phyloP scores from a whole-genome alignment of 2,113 vertebrate genomes.

The Heptranchias perlo region DNA sequence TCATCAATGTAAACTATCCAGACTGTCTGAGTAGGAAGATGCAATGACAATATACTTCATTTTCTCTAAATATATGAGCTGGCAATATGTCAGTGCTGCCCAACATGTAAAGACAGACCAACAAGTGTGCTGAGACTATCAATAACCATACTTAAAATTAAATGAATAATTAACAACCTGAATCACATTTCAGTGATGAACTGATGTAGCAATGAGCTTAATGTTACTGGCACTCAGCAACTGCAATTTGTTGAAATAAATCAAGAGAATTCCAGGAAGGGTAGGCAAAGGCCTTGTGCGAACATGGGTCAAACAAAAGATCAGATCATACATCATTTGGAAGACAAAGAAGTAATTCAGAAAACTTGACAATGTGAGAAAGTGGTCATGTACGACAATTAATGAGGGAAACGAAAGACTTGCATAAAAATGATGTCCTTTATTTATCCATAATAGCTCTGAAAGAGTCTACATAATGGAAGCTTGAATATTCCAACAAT shows the following conservation, averaged over 20 bases:
- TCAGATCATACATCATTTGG: background rate
- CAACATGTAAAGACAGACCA: background rate
- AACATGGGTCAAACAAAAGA: background rate
- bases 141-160: background rate
- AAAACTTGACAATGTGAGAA: background rate
- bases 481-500: background rate
- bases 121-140: background rate
- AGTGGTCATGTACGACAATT: background rate
- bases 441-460: background rate
- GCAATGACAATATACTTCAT: background rate
- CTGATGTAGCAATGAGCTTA: background rate
- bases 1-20: background rate
- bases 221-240: background rate
- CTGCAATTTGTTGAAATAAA: constrained; percentile 20
- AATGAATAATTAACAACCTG: background rate
- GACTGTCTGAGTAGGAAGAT: background rate
- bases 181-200: background rate
- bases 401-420: background rate
- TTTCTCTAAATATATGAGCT: background rate
- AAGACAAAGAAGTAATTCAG: background rate
- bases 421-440: background rate
- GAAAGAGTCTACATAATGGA: background rate
- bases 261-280: background rate
- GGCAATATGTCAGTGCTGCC: background rate
- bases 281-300: background rate